Base-by-base conservation (phyloP, 2,797 vertebrate species). In the Pseudochaenichthys georgianus region DNA sequence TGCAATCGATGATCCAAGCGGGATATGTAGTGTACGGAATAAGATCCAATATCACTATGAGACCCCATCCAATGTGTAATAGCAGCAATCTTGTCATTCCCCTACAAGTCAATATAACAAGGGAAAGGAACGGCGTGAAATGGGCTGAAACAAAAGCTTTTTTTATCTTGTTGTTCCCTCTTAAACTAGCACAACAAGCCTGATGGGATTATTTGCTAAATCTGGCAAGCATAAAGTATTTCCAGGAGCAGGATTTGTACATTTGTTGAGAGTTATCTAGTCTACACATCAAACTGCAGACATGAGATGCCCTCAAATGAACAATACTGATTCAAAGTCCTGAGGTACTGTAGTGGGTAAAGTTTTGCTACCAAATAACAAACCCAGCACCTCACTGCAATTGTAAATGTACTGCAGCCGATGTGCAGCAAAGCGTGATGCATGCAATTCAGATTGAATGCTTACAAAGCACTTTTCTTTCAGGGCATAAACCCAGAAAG, bases 401-500 rank as follows among this genome's bases (percentile, higher is more conserved):
- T 64, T 55, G 59, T 66, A 61, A 50, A 59, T 68, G 50, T 52
- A 46, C 57, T 75, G 69, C 45, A 55, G 47, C 53, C 43, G 55
- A 23, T 65, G 78, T 80, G 65, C 61, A 81, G 34, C 63, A 78
- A 71, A 70, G 68, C 21, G 47, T 66, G 58, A 58, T 85, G 70
- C 70, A 83, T 85, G 70, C 70, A 83, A 16, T 77, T 81, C 70
- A 42, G 55, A 64, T 15, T 21, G 54, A 82, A 90, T 81, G 84
- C 84, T 87, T 85, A 80, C 77, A 86, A 89, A 90, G 85, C 78
- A 42, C 61, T 85, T 85, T 87, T 83, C 69, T 73, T 85, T 81
- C 64, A 60, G 83, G 76, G 70, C 62, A 77, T 86, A 80, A 89
- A 78, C 83, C 79, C 77, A 69, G 75, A 60, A 81, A 85, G 78